A percentile compares a stretch with the other conserved stretches of the same genome.
These are phyloP conservation scores for Brachionus rotundiformis DNA, from an alignment of 1,140 invertebrate genomes.

Conservation along the genomic window DNA sequence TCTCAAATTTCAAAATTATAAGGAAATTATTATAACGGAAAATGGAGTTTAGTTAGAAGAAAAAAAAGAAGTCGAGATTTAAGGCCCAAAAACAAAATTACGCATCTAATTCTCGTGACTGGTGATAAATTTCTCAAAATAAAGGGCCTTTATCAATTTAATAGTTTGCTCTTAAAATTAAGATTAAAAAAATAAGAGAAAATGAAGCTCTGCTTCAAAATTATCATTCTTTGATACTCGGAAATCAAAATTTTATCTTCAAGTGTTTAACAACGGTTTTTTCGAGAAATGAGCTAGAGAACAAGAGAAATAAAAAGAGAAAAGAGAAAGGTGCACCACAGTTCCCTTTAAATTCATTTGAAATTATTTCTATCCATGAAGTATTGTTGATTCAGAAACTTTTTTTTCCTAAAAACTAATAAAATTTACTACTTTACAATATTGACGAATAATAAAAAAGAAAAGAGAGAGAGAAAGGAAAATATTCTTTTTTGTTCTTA, in stretches of 20 bases:
- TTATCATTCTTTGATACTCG: conserved; percentile 35
- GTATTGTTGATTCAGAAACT: conserved; percentile 43
- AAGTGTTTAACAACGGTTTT: conserved; percentile 28
- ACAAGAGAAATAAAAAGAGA: neutral
- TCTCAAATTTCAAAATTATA: conserved; percentile 35
- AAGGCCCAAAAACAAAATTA: neutral
- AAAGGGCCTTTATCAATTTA: conserved; percentile 6
- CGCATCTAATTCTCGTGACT: conserved; percentile 5
- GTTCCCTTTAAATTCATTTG: conserved; percentile 11
- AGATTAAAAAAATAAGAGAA: conserved; percentile 18
- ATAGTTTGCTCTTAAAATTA: conserved; percentile 21
- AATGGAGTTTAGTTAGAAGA: neutral
- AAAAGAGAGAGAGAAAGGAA: conserved; percentile 1
- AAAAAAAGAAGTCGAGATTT: neutral
- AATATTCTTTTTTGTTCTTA: conserved; percentile 21
- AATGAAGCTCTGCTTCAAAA: neutral
- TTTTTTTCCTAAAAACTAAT: conserved; percentile 27
- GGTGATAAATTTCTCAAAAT: conserved; percentile 40
- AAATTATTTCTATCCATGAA: conserved; percentile 37
- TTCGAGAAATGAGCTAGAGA: neutral
- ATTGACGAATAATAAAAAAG: conserved; percentile 35
- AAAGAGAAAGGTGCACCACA: neutral
- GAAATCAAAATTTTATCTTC: conserved; percentile 23
- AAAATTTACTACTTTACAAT: conserved; percentile 44
- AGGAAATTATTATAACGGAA: conserved; percentile 38